Conservation (phyloP, 2,113 vertebrate species). For the Saimiri boliviensis region DNA sequence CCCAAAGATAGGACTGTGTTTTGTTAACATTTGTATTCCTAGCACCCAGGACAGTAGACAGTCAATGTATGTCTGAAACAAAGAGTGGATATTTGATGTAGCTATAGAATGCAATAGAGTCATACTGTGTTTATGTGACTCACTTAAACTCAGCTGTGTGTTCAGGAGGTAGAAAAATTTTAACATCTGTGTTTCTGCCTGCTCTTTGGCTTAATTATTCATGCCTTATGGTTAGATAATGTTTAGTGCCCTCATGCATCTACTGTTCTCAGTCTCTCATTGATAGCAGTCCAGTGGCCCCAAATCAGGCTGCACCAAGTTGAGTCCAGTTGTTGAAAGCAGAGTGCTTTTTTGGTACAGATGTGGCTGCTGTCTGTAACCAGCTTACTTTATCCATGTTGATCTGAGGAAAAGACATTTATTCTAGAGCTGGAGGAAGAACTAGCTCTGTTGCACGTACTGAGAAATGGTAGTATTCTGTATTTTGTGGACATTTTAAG, state of each 20-base stretch:
- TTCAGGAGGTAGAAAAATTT: not conserved
- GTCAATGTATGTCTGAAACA: not conserved
- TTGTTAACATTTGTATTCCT: not conserved
- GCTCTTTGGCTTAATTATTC: not conserved
- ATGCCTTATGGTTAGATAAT: not conserved
- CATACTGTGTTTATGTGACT: not conserved
- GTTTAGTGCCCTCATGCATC: not conserved
- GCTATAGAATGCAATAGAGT: not conserved
- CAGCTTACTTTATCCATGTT: not conserved
- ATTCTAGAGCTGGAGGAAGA: not conserved
- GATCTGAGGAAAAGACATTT: not conserved
- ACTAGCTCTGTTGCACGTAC: not conserved
- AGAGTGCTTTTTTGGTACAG: not conserved
- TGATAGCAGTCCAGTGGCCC: not conserved
- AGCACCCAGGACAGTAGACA: not conserved
- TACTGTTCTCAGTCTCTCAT: not conserved
- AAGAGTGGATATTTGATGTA: not conserved
- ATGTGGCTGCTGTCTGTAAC: not conserved
- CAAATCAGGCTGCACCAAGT: not conserved
- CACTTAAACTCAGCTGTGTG: not conserved
- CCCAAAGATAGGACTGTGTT: not conserved
- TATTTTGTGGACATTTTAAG: not conserved
- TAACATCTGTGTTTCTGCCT: not conserved
- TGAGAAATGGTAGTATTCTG: not conserved
- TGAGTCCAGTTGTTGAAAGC: slow-evolving; percentile 1